phyloP scores from a whole-genome alignment of 1,140 invertebrate genomes.

The Cryptotermes secundus region DNA sequence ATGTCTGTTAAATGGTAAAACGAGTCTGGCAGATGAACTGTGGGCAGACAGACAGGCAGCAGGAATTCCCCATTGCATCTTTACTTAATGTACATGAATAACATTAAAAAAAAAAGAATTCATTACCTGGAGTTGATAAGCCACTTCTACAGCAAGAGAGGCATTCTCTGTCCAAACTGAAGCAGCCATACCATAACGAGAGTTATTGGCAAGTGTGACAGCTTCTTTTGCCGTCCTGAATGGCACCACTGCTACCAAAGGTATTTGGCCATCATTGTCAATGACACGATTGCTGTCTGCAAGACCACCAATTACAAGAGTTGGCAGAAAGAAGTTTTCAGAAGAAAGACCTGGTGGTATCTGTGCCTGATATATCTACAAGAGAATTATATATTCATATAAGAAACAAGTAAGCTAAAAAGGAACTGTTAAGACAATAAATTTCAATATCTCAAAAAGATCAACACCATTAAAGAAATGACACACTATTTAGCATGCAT shows the following conservation, averaged over 20 bases:
- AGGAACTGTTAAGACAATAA: too few relatives aligned
- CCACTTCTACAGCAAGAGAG: constrained; percentile 56
- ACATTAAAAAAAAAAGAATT: too few relatives aligned
- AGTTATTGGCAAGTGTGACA: constrained; percentile 57
- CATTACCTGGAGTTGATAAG: constrained; percentile 48
- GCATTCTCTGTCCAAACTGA: constrained; percentile 61
- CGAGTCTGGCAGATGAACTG: too few relatives aligned
- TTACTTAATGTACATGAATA: too few relatives aligned
- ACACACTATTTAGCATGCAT: too few relatives aligned
- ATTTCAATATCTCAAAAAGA: too few relatives aligned
- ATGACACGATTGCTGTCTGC: constrained; percentile 43
- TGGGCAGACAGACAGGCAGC: too few relatives aligned
- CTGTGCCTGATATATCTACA: not conserved
- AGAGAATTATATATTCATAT: too few relatives aligned
- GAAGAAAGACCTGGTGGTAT: not conserved
- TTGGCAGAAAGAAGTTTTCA: constrained; percentile 22
- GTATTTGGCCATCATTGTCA: constrained; percentile 42
- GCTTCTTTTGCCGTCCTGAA: constrained; percentile 64
- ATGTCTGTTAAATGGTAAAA: too few relatives aligned
- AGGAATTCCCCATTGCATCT: too few relatives aligned
- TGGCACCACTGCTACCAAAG: constrained; percentile 52
- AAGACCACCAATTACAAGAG: constrained; percentile 39
- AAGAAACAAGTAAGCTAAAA: too few relatives aligned
- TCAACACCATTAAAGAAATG: too few relatives aligned
- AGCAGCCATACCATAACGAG: constrained; percentile 51